Conservation (phyloP, 2,797 vertebrate species). For the Tapirus indicus region DNA sequence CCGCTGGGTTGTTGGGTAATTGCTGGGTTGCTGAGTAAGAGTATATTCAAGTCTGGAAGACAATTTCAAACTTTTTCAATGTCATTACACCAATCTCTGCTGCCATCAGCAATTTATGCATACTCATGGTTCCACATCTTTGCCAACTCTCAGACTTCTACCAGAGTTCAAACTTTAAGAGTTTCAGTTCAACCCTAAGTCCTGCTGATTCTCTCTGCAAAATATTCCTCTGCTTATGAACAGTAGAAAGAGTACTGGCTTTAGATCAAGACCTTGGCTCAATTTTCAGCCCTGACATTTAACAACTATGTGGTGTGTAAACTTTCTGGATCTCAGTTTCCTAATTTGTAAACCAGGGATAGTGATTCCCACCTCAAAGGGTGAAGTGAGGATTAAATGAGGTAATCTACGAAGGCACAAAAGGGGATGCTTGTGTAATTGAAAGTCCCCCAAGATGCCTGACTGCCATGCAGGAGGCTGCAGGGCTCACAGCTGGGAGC, state of each 20-base stretch:
- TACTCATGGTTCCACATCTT: background rate
- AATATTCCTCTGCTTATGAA: background rate
- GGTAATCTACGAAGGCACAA: background rate
- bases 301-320: fast-evolving
- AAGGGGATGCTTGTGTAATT: background rate
- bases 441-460: fast-evolving
- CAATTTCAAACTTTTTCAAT: background rate
- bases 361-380: background rate
- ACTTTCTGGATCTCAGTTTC: background rate
- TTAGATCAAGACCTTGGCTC: background rate
- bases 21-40: background rate
- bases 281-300: too few relatives aligned
- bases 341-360: background rate
- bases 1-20: background rate
- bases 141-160: background rate
- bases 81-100: background rate
- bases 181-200: background rate
- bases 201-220: background rate
- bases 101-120: background rate
- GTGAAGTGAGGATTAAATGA: background rate
- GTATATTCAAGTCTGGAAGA: background rate
- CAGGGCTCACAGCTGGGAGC: background rate
- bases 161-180: background rate
- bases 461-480: too few relatives aligned
- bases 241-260: background rate